A percentile compares a stretch with the other conserved stretches of the same genome.
Evolutionary conservation across 2,113 vertebrate species (phyloP).

Genomic region (Channa maculata): DNA sequence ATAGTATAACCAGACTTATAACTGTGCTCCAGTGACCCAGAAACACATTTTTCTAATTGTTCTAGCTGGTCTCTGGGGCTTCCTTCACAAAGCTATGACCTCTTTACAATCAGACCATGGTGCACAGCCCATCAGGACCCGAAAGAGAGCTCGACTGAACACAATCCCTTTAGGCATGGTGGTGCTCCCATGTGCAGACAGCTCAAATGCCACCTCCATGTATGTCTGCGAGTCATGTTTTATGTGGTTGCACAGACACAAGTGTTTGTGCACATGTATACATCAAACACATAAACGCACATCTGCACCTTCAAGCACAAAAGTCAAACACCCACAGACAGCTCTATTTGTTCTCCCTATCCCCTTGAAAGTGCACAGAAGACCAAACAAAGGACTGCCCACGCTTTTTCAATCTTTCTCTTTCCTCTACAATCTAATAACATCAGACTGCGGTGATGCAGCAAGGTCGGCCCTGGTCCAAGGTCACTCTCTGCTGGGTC

Average conservation of each 20-base stretch:
- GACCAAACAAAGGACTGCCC: conserved; percentile 60
- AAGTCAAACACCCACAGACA: conserved; percentile 71
- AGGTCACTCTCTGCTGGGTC: conserved; percentile 70
- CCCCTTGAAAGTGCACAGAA: conserved; percentile 65
- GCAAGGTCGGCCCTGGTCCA: conserved; percentile 73
- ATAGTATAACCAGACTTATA: conserved; percentile 50
- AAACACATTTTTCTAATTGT: conserved; percentile 81
- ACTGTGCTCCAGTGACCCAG: conserved; percentile 75
- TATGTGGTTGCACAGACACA: conserved; percentile 49
- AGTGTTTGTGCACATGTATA: conserved; percentile 17
- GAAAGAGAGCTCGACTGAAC: conserved; percentile 47
- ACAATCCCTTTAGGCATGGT: conserved; percentile 53
- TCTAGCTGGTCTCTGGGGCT: conserved; percentile 67
- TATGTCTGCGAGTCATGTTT: conserved; percentile 37
- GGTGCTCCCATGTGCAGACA: conserved; percentile 45
- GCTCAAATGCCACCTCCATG: conserved; percentile 60
- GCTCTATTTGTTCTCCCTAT: conserved; percentile 66
- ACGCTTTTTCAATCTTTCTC: conserved; percentile 72
- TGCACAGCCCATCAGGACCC: conserved; percentile 45
- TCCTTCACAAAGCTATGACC: conserved; percentile 66
- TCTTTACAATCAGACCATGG: conserved; percentile 67
- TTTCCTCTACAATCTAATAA: conserved; percentile 79
- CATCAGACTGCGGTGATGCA: conserved; percentile 68
- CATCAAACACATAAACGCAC: conserved; percentile 46
- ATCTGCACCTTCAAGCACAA: conserved; percentile 44